phyloP scores from a whole-genome alignment of 2,888 invertebrate species.

The Hemicrepidius hirtus region DNA sequence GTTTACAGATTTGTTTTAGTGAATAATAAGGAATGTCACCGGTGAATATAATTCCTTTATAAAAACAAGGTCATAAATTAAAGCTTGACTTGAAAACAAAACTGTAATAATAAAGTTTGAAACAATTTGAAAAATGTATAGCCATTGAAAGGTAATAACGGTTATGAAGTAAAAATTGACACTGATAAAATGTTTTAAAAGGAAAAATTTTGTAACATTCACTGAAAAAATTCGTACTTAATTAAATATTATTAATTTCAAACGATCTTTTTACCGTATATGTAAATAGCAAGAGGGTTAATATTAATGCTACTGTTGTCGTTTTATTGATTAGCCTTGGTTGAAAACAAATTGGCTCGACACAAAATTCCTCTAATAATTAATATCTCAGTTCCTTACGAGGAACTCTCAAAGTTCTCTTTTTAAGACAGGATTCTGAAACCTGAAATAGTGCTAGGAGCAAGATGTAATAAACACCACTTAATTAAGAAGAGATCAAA shows the following conservation, averaged over 20 bases:
- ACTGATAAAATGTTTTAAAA: too few relatives aligned
- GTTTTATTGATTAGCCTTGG: conserved; percentile 23
- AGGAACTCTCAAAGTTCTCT: conserved; percentile 27
- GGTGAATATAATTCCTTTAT: conserved; percentile 17
- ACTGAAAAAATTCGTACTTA: conserved; percentile 4
- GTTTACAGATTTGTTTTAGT: conserved; percentile 31
- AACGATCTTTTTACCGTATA: conserved; percentile 10
- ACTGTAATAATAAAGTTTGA: too few relatives aligned
- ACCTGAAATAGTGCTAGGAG: conserved; percentile 41
- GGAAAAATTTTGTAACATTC: background rate
- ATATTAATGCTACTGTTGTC: conserved; percentile 27
- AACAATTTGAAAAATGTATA: too few relatives aligned
- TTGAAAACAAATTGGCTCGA: conserved; percentile 25
- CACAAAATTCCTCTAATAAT: conserved; percentile 38
- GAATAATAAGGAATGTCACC: conserved; percentile 25
- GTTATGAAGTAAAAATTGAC: background rate
- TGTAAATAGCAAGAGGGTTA: conserved; percentile 7
- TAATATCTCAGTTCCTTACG: conserved; percentile 32
- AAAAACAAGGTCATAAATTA: background rate
- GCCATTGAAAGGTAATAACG: background rate
- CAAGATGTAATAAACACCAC: conserved; percentile 39
- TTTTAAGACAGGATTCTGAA: conserved; percentile 37
- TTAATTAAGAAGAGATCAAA: conserved; percentile 41
- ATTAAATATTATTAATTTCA: conserved; percentile 31
- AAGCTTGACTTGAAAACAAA: conserved; percentile 7